phyloP scores from a whole-genome alignment of 2,113 vertebrate genomes.

The Morphnarchus princeps region DNA sequence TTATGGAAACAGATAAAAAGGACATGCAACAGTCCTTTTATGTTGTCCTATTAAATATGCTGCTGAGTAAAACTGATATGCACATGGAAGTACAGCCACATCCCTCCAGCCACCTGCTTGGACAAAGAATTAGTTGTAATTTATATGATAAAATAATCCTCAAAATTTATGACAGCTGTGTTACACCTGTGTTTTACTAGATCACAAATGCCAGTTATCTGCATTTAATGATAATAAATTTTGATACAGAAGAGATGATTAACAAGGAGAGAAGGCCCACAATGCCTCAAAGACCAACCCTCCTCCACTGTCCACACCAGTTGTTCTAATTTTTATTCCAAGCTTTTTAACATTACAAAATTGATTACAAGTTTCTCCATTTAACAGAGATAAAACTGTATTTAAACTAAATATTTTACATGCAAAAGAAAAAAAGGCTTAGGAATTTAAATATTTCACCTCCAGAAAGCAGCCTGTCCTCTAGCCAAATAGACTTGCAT shows the following conservation, averaged over 20 bases:
- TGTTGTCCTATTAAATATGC: not conserved
- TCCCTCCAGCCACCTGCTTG: not conserved
- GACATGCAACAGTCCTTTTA: not conserved
- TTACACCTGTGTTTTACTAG: not conserved
- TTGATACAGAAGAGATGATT: not conserved
- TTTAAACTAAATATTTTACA: not conserved
- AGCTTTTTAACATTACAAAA: not conserved
- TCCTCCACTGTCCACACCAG: not conserved
- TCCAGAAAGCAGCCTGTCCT: not conserved
- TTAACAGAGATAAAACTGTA: not conserved
- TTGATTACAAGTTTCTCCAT: not conserved
- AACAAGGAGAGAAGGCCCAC: not conserved
- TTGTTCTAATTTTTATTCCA: not conserved
- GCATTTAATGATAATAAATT: not conserved
- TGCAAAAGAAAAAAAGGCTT: not conserved
- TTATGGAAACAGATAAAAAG: not conserved
- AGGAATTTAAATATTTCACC: not conserved
- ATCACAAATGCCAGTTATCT: not conserved
- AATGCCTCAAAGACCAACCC: not conserved
- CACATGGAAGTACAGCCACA: not conserved
- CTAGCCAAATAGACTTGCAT: not conserved
- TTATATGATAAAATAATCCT: not conserved
- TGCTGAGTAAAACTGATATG: not conserved
- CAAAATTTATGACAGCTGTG: not conserved
- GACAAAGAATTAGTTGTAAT: not conserved